Conservation (phyloP, 2,797 vertebrate genomes). For the Oryzias sinensis region DNA sequence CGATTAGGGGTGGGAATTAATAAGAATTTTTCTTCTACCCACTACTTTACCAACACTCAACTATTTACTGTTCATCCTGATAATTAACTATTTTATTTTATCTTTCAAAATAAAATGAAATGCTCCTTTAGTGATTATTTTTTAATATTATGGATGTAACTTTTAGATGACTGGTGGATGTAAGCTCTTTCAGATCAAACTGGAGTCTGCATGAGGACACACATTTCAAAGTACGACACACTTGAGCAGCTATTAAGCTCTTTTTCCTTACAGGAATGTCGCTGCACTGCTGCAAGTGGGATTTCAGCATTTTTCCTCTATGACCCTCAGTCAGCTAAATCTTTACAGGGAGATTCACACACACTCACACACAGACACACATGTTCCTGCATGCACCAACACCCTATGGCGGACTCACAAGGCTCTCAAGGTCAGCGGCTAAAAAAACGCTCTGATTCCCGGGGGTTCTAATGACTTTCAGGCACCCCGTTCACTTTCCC, state of each 20-base stretch:
- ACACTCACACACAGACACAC: constrained; percentile 4
- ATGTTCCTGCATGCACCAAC: background rate
- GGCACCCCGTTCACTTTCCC: constrained; percentile 46
- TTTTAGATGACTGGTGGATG: too few species aligned
- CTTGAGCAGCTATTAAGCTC: background rate
- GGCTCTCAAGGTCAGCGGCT: constrained; percentile 52
- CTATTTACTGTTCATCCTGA: too few species aligned
- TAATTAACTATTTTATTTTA: too few species aligned
- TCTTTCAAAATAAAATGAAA: too few species aligned
- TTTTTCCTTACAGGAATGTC: constrained; percentile 15
- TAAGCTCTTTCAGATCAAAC: too few species aligned
- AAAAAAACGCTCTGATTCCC: constrained; percentile 42
- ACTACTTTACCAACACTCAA: too few species aligned
- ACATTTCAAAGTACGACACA: too few species aligned
- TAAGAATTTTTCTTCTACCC: too few species aligned
- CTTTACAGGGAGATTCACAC: constrained; percentile 21
- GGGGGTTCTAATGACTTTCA: constrained; percentile 61
- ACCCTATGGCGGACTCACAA: constrained; percentile 33
- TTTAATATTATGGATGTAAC: too few species aligned
- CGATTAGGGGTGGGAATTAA: too few species aligned
- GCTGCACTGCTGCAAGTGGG: constrained; percentile 2
- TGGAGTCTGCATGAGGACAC: too few species aligned
- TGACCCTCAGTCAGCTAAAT: constrained; percentile 25
- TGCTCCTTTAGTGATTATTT: too few species aligned
- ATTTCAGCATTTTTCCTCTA: constrained; percentile 32